Evolutionary conservation across 2,888 invertebrate species (phyloP), one percentile per base, ranked within the genome.

Genomic region (Agrochola litura): DNA sequence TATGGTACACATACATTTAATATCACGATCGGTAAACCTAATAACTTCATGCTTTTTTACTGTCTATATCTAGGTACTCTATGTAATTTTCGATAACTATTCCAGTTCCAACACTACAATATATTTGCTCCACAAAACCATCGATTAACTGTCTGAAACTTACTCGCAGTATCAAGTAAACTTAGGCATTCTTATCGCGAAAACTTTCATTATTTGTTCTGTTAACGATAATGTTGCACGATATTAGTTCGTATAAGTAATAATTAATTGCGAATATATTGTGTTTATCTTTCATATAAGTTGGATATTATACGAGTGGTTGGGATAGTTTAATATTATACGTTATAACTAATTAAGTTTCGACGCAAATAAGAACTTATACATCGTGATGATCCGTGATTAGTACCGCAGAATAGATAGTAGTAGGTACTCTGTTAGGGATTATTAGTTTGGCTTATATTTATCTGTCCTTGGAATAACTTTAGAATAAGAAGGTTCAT

Each of bases 121-220:
- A 43, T 84, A 63, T 77, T 81, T 60, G 25, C 19, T 37, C 76
- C 72, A 56, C 73, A 73, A 71, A 69, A 56, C 70, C 73, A 80
- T 77, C 73, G 49, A 75, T 78, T 64, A 69, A 56, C 71, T 69
- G 68, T 73, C 60, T 46, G 70, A 79, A 89, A 88, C 81, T 87
- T 81, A 56, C 54, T 74, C 61, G 61, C 63, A n/a, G 73, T 82
- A 79, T 81, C 79, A 82, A 76, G 56, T 69, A 63, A 79, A 82
- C 72, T 78, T 56, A 75, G 58, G 60, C 46, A 30, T 70, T 77
- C 81, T 78, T 85, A 86, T 81, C 88, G 87, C 81, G 81, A 89
- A 90, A 93, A 94, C 90, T 94, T 93, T 73, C 81, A 90, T 91
- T 93, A 93, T 95, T 94, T 93, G 93, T 94, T 93, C 89, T 85